phyloP scores from a whole-genome alignment of 2,797 vertebrate species.

The Melanotaenia trifasciata region DNA sequence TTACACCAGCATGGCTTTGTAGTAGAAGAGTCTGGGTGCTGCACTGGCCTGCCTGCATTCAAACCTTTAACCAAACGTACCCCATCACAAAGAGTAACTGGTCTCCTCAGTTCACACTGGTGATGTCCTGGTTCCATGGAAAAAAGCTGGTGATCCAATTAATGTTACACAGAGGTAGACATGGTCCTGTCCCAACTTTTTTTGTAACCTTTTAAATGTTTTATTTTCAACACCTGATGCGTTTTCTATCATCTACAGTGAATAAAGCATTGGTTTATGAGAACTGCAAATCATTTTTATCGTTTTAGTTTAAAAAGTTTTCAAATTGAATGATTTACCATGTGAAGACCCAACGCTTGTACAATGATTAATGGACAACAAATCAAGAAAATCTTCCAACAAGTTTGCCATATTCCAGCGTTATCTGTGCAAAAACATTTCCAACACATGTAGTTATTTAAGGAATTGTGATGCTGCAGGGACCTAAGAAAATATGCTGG shows the following conservation, averaged over 20 bases:
- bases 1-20: not conserved
- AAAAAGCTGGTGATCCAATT: too few relatives aligned
- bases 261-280: too few relatives aligned
- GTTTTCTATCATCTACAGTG: not conserved
- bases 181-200: not conserved
- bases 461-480: not conserved
- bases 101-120: too few relatives aligned
- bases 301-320: too few relatives aligned
- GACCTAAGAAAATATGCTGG: not conserved
- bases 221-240: not conserved
- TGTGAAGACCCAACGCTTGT: not conserved
- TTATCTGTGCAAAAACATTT: not conserved
- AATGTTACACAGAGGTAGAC: too few relatives aligned
- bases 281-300: too few relatives aligned
- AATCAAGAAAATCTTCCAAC: not conserved
- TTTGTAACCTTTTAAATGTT: not conserved
- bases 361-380: not conserved
- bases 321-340: not conserved
- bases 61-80: too few relatives aligned
- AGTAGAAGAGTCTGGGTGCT: not conserved
- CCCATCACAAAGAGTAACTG: too few relatives aligned
- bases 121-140: too few relatives aligned
- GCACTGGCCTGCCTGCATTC: too few relatives aligned
- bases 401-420: not conserved
- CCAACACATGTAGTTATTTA: constrained; percentile 6